A percentile compares a stretch with the other conserved stretches of the same genome.
phyloP scores from a whole-genome alignment of 2,888 invertebrate genomes.

The Tipula vernalis region DNA sequence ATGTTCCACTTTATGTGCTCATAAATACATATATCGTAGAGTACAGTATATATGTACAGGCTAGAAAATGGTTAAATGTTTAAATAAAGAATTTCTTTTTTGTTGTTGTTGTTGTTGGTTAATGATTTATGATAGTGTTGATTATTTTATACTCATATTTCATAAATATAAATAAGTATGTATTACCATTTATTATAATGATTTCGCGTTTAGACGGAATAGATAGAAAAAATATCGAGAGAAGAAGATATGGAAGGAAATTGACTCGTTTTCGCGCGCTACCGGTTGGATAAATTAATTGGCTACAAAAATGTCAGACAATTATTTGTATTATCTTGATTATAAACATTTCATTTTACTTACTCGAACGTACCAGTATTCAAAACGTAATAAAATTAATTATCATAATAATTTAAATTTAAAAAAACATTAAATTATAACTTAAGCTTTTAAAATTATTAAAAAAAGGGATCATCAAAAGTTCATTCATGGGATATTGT shows the following conservation, averaged over 20 bases:
- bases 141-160: neutral
- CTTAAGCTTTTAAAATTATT: neutral
- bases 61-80: neutral
- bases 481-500: neutral
- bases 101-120: neutral
- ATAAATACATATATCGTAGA: neutral
- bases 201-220: neutral
- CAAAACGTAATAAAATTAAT: neutral
- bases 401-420: neutral
- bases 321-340: neutral
- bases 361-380: too few species aligned
- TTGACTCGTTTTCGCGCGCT: neutral
- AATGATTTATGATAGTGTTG: neutral
- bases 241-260: neutral
- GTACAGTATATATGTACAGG: neutral
- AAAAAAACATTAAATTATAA: neutral
- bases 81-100: neutral
- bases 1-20: neutral
- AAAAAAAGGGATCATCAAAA: conserved; percentile 9
- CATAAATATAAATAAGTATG: neutral
- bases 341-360: neutral
- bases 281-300: neutral
- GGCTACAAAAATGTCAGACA: neutral
- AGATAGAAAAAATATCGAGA: neutral
- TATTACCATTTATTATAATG: neutral